A percentile compares a stretch with the other conserved stretches of the same genome.
Conservation (phyloP, 2,888 invertebrate species). For the Diarsia rubi region DNA sequence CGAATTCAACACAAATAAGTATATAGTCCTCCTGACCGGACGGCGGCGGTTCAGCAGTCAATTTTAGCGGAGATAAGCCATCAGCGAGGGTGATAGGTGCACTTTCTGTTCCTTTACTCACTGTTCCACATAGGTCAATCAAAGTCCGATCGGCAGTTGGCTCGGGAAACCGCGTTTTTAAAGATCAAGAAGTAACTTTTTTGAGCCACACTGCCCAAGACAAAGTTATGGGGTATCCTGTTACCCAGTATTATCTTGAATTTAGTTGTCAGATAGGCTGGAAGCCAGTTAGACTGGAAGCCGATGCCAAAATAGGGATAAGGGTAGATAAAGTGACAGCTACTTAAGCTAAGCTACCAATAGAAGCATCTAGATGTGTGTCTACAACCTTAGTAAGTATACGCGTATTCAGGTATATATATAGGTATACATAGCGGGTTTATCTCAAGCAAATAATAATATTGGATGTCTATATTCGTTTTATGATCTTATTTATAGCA, state of each 20-base stretch:
- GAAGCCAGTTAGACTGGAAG: not conserved
- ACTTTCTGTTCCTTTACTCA: no score
- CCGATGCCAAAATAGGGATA: not conserved
- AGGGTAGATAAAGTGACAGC: not conserved
- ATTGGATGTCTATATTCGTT: not conserved
- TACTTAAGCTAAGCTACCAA: not conserved
- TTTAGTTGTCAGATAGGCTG: not conserved
- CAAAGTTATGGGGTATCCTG: not conserved
- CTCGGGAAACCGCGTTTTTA: not conserved
- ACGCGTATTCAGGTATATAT: slow-evolving; percentile 2
- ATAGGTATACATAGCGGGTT: not conserved
- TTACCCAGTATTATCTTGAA: not conserved
- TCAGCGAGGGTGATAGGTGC: no score
- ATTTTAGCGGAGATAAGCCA: no score
- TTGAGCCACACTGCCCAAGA: not conserved
- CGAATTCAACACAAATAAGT: no score
- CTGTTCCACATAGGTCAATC: not conserved
- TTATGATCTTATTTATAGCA: slow-evolving; percentile 1
- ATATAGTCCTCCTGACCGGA: no score
- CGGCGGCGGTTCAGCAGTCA: no score
- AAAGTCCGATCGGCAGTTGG: not conserved
- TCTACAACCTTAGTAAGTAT: not conserved
- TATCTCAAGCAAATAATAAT: not conserved
- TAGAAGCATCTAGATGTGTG: not conserved
- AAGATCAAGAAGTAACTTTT: not conserved